These are phyloP conservation scores for Morpho achilles DNA, from an alignment of 2,888 invertebrate genomes.

Conservation along the genomic window DNA sequence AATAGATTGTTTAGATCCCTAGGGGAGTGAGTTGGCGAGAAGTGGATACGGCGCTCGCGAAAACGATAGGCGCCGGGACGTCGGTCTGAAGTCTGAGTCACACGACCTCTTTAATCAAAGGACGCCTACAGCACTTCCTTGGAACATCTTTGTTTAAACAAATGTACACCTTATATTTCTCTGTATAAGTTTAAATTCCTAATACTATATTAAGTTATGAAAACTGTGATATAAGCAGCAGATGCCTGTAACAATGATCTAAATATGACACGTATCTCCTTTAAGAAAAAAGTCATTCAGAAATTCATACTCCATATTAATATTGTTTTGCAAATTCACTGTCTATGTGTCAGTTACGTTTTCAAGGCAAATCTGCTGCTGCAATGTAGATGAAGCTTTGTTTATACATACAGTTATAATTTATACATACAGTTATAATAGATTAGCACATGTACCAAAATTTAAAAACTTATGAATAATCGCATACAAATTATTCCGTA, in stretches of 20 bases:
- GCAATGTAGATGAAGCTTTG: too few relatives aligned
- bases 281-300: slow-evolving; percentile 15
- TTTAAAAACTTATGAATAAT: too few relatives aligned
- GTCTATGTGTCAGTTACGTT: too few relatives aligned
- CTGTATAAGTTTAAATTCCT: slow-evolving; percentile 4
- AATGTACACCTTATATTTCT: slow-evolving; percentile 31
- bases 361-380: too few relatives aligned
- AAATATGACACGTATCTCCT: slow-evolving; percentile 26
- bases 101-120: slow-evolving; percentile 54
- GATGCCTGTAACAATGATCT: slow-evolving; percentile 29
- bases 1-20: slow-evolving; percentile 45
- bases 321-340: too few relatives aligned
- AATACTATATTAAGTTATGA: neutral
- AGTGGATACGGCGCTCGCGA: slow-evolving; percentile 38
- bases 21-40: slow-evolving; percentile 37
- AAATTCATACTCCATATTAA: neutral
- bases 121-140: slow-evolving; percentile 37
- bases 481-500: too few relatives aligned
- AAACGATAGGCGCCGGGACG: slow-evolving; percentile 58
- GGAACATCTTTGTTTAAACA: slow-evolving; percentile 31
- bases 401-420: too few relatives aligned
- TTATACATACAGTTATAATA: too few relatives aligned
- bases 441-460: too few relatives aligned
- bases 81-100: slow-evolving; percentile 55
- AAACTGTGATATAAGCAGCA: slow-evolving; percentile 26